A percentile compares a stretch with the other conserved stretches of the same genome.
Conservation (phyloP, 2,113 vertebrate species). For the Hydrolagus affinis region DNA sequence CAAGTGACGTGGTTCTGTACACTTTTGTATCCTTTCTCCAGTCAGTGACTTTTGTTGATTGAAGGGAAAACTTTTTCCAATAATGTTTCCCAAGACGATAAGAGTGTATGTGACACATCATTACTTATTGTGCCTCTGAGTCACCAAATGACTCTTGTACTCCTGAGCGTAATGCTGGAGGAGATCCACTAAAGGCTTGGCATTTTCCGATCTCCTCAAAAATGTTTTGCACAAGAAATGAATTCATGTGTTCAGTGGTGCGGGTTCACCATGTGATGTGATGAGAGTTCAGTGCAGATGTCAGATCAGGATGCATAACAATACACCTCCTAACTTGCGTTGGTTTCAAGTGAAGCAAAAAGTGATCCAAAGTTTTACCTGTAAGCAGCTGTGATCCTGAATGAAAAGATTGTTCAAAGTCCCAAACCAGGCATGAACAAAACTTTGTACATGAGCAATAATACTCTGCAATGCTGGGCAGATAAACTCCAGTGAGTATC, state of each 20-base stretch:
- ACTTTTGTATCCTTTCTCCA: too few relatives aligned
- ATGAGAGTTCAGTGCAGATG: background rate
- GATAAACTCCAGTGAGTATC: background rate
- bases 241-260: background rate
- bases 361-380: constrained; percentile 18
- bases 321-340: background rate
- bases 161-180: background rate
- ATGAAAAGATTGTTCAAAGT: background rate
- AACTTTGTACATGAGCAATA: background rate
- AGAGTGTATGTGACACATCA: background rate
- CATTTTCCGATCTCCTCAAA: background rate
- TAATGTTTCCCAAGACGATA: background rate
- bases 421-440: background rate
- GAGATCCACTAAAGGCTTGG: background rate
- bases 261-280: background rate
- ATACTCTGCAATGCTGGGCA: background rate
- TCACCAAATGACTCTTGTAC: background rate
- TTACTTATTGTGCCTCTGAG: background rate
- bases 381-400: background rate
- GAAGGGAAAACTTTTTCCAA: background rate
- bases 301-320: background rate
- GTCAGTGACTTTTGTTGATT: background rate
- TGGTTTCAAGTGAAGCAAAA: background rate
- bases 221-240: background rate
- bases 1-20: too few relatives aligned